A percentile compares a stretch with the other conserved stretches of the same genome.
These are phyloP conservation scores for Enteromius unitaeniatus DNA, from an alignment of 2,797 vertebrate genomes.

Conservation along the genomic window DNA sequence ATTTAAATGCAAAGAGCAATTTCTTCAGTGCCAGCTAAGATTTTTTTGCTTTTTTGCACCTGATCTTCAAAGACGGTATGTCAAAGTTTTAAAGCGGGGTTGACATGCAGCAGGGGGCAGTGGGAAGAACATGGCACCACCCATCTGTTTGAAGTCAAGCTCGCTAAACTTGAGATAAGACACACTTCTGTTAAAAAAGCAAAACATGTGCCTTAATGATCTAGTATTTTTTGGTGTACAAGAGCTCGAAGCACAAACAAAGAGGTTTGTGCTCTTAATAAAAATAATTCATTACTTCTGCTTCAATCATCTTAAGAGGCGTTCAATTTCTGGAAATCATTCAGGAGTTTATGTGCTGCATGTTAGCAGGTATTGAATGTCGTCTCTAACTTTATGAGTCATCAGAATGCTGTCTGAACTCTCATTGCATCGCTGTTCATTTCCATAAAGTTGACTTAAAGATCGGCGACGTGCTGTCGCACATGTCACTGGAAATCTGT, in stretches of 20 bases:
- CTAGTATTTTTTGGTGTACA: neutral
- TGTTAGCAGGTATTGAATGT: neutral
- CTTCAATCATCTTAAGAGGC: neutral
- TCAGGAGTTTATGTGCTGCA: neutral
- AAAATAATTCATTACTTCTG: neutral
- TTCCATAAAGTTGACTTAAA: conserved; percentile 23
- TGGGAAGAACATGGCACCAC: neutral
- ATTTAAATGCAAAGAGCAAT: conserved; percentile 80
- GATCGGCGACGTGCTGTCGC: neutral
- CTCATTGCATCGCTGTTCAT: neutral
- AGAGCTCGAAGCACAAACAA: neutral
- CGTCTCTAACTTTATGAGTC: neutral
- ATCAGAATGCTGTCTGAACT: neutral
- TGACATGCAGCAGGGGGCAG: neutral
- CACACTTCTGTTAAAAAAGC: neutral
- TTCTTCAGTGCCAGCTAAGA: conserved; percentile 62
- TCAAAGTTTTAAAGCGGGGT: conserved; percentile 26
- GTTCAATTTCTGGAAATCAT: neutral
- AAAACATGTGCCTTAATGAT: conserved; percentile 10
- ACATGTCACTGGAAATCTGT: neutral
- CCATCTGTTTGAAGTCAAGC: conserved; percentile 26
- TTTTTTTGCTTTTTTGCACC: conserved; percentile 51
- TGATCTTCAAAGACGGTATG: conserved; percentile 68
- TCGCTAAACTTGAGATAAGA: neutral
- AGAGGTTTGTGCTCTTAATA: neutral